Base-by-base conservation (phyloP, 2,113 vertebrate species). In the Calypte anna region DNA sequence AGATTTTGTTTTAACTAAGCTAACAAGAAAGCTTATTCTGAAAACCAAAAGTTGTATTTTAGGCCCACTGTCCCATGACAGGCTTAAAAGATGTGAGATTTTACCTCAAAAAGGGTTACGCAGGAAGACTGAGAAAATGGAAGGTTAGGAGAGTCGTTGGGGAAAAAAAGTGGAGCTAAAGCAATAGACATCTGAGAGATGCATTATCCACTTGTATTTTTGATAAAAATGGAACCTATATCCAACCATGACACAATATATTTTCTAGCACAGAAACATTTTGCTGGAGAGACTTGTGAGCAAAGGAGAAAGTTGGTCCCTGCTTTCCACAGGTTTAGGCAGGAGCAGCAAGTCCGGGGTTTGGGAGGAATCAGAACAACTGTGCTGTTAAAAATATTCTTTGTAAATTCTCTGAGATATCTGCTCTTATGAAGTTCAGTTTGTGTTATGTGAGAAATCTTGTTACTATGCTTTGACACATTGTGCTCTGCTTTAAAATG, bases 41-140 rank as follows among this genome's bases (percentile, higher is more conserved):
- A 69, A 92, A 54, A 46, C 5, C 6, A 2, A 30, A 90, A 43
- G 38, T 44, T 25, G 6, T 44, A 15, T 33, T 84, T 75, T 68
- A 88, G 20, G 31, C 6, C 24, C 48, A 33, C 11, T 76, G 11
- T 12, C 74, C 24, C 30, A 61, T 0, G 0, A 40, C 7, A 54
- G 16, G 11, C 12, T 66, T 62, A 22, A 27, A 59, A 89, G 16
- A 63, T 19, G 2, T 57, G 14, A 46, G 31, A 67, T 70, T 81
- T 86, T 58, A 36, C 53, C 33, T 78, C 33, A 81, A 53, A 51
- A 69, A 54, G 7, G 7, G 7, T 74, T 88, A 61, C 6, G 57
- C 3, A 48, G 31, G n/a, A 82, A 58, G 16, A 31, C 12, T 20
- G 61, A 53, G 19, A 27, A 58, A 73, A 48, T 53, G 5, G 14